A percentile compares a stretch with the other conserved stretches of the same genome.
Evolutionary conservation across 2,113 vertebrate species (phyloP).

Genomic region (Datnioides undecimradiatus): DNA sequence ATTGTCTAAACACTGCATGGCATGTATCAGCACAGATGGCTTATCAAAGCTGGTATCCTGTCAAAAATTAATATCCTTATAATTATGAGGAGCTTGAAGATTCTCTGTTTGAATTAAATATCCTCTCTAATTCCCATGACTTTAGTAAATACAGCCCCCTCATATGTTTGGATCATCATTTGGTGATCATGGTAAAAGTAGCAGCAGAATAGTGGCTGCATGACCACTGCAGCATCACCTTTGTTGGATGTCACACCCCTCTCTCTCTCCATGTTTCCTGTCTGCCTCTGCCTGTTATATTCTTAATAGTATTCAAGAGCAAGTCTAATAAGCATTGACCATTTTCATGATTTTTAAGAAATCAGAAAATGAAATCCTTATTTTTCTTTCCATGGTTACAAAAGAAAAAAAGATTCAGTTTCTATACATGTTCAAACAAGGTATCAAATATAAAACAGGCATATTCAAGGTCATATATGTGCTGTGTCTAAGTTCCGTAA

Average conservation of each 20-base stretch:
- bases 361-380: background rate
- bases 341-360: background rate
- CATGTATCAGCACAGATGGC: constrained; percentile 13
- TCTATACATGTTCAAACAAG: background rate
- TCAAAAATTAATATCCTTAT: background rate
- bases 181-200: background rate
- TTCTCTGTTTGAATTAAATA: background rate
- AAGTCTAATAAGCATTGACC: accelerated
- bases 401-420: background rate
- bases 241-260: too few species aligned
- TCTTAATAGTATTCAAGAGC: too few species aligned
- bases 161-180: background rate
- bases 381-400: background rate
- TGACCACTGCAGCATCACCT: too few species aligned
- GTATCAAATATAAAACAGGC: background rate
- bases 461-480: constrained; percentile 1
- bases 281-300: too few species aligned
- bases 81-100: background rate
- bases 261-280: too few species aligned
- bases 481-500: background rate
- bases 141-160: background rate
- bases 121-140: background rate
- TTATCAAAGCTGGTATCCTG: constrained; percentile 3
- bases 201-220: too few species aligned
- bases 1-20: constrained; percentile 12